Base-by-base conservation (phyloP, 2,888 invertebrate genomes). In the Trisateles emortualis region DNA sequence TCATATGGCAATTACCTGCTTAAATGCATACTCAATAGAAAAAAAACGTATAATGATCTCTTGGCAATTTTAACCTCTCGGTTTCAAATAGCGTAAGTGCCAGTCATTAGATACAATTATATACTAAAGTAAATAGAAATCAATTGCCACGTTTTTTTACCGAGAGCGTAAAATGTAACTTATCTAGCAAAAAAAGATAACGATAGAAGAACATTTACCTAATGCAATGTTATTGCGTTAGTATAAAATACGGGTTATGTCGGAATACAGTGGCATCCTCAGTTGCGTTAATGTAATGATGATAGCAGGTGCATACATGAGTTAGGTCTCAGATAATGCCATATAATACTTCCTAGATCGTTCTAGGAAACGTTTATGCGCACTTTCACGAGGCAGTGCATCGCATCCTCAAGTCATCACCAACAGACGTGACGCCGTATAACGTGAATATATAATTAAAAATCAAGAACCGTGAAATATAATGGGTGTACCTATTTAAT, bases 211-310 rank as follows among this genome's bases (percentile, higher is more conserved):
- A 54, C 48, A 52, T 54, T 60, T 9, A 16, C 22, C 17, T 40
- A 26, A 40, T 52, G 66, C 59, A 44, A 61, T 61, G 55, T 51
- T 17, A 52, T 65, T 65, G 66, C 59, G 55, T 67, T 70, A 68
- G 60, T 57, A 59, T 53, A 58, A 61, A 56, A 53, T 55, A 66
- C 56, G 53, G 59, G 60, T 68, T 65, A 51, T 68, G 62, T 66
- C 46, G 47, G 62, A 65, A 63, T 64, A 71, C 64, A 59, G 74
- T 71, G 68, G 69, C 76, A 70, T 78, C 79, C 69, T 75, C 68
- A 62, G 63, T 84, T 80, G 76, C 81, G 66, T 76, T 74, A 78
- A 58, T 57, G 45, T 83, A 83, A 83, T 81, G 78, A 78, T 79
- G 79, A 78, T 79, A 68, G 76, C 70, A 46, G 68, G 72, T 73